Base-by-base conservation (phyloP, 2,888 invertebrate genomes). In the Synergus laeviventris region DNA sequence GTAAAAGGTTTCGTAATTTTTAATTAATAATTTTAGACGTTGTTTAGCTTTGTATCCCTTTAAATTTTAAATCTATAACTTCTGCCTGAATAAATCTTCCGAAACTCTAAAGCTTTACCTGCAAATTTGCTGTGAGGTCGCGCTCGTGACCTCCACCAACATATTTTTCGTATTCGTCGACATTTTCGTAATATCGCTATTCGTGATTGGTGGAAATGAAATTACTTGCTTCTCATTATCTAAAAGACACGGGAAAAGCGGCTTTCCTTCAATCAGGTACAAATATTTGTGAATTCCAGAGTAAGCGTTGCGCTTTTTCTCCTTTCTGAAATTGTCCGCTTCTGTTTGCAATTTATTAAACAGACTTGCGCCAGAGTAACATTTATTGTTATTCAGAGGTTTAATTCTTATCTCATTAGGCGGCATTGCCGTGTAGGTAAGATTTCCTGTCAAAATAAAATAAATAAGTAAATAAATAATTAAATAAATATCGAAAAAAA, bases 131-230 rank as follows among this genome's bases (percentile, higher is more conserved):
- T 94, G 93, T 0, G 93, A 94, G 1, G 92, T 89, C 62, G 94
- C 93, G 70, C 96, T 95, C 1, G 96, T 96, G 78, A 97, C 95
- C 90, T 97, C 97, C 16, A 96, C 90, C 7, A 97, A 90, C 90
- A 97, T 94, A 11, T 93, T 91, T 77, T 92, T 94, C 36, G 94
- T 95, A 0, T 92, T 92, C 36, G 91, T 85, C 0, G 95, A 94
- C 92, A 96, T 95, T 95, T 97, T 97, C 1, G 96, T 95, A 80
- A 93, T 91, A 74, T 97, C 96, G 77, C 95, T 94, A 91, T 97
- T 97, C 24, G 97, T 97, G 84, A 97, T 95, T 0, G 97, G 97
- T 14, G 97, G 97, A 87, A 97, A 95, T 59, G 97, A 97, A 85
- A 97, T 95, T 1, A 96, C 95, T 79, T 92, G 93, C 1, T 93